Base-by-base conservation (phyloP, 2,888 invertebrate genomes). In the Oscheius sp. region DNA sequence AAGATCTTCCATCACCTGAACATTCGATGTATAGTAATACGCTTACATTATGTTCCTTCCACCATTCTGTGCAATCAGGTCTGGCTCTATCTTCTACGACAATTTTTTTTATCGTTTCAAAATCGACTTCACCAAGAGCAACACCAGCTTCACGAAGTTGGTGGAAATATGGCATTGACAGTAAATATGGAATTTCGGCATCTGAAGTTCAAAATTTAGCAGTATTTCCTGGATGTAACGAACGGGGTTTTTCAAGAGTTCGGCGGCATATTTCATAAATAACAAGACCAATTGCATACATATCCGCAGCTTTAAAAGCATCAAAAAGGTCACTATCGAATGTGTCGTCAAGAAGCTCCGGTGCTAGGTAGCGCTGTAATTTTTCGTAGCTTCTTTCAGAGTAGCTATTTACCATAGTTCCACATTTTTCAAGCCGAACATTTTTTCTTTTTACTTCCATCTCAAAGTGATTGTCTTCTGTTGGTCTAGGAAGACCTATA, bases 271-370 rank as follows among this genome's bases (percentile, higher is more conserved):
- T 57, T 47, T 67, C 67, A 22, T 47, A 67, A 24, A 67, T 36
- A 14, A 67, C 67, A 0, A 67, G 26, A 9, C 57, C 59, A 22
- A 67, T 12, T 6, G 67, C 20, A 28, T 67, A 67, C 8, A 67
- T 45, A 22, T 67, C 67, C 2, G 67, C 57, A 5, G 28, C 26
- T 17, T 28, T 57, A 30, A 22, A 67, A 17, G 49, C 9, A 4
- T 67, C 47, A 33, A 67, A 67, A 5, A 49, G 17, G 12, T 26
- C 45, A 6, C 26, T 14, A 36, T 50, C 54, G n/a, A 49, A 32
- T 3, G 8, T 14, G 1, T 67, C 49, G 17, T 45, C 36, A 32
- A 67, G 26, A 4, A 67, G 51, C 41, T 67, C 67, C 3, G 67
- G 67, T 4, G 59, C 22, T 14, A 59, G 24, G 20, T 67, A 67